Conservation (phyloP, 2,797 vertebrate species). For the Clarias pachynema region DNA sequence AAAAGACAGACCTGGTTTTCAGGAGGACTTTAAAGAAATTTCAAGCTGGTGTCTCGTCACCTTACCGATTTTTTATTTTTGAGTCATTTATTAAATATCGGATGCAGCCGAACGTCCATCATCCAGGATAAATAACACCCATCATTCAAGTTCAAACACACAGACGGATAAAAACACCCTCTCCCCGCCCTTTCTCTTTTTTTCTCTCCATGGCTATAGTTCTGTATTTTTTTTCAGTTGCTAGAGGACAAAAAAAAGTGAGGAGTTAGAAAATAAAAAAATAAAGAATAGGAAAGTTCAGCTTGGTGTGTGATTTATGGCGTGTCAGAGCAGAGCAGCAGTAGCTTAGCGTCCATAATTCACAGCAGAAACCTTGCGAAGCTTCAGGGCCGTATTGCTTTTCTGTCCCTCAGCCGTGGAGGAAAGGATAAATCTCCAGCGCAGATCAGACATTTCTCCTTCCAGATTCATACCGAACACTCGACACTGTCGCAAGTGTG, state of each 20-base stretch:
- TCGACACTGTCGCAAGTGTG: neutral
- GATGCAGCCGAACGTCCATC: neutral
- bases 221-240: neutral
- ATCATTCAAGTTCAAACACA: constrained; percentile 4
- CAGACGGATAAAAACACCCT: constrained; percentile 1
- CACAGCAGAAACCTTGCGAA: constrained; percentile 51
- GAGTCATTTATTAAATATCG: constrained; percentile 2
- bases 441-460: constrained; percentile 40
- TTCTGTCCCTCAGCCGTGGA: constrained; percentile 49
- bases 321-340: constrained; percentile 45
- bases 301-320: constrained; percentile 53
- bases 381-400: constrained; percentile 55
- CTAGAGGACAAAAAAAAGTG: constrained; percentile 25
- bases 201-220: neutral
- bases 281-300: constrained; percentile 49
- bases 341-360: constrained; percentile 60
- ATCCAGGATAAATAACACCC: constrained; percentile 4
- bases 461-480: constrained; percentile 34
- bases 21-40: neutral
- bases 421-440: constrained; percentile 51
- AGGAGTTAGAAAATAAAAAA: constrained; percentile 31
- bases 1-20: neutral
- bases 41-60: neutral
- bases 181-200: too few species aligned
- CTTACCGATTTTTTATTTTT: neutral